phyloP scores from a whole-genome alignment of 2,797 vertebrate species.

The Mastacembelus armatus region DNA sequence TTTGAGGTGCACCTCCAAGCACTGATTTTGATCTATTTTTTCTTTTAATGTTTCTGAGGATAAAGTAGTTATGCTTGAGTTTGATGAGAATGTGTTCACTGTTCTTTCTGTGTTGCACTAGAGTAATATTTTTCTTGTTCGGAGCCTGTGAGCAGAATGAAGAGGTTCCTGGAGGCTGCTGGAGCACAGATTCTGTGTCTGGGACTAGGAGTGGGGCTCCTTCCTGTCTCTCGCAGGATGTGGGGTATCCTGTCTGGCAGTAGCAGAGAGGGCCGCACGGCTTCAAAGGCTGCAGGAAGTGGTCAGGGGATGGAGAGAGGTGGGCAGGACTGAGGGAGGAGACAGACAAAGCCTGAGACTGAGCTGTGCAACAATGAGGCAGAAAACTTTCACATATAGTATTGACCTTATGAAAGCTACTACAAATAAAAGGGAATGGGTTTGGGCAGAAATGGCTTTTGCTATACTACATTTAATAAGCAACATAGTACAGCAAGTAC shows the following conservation, averaged over 20 bases:
- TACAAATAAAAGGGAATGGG: neutral
- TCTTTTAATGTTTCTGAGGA: constrained; percentile 5
- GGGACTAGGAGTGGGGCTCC: constrained; percentile 49
- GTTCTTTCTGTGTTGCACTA: neutral
- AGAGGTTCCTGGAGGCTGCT: constrained; percentile 55
- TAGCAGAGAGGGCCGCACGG: constrained; percentile 52
- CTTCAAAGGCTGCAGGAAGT: constrained; percentile 82
- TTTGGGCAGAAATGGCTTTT: neutral
- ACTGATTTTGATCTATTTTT: constrained; percentile 28
- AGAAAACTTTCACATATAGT: neutral
- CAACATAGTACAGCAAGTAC: too few relatives aligned
- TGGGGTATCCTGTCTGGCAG: constrained; percentile 81
- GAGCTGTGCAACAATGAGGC: constrained; percentile 41
- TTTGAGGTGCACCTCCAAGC: constrained; percentile 57
- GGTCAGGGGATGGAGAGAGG: constrained; percentile 71
- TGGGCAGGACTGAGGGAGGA: constrained; percentile 59
- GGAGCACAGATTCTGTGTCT: constrained; percentile 55
- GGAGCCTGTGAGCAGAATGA: constrained; percentile 18
- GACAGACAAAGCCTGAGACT: constrained; percentile 36
- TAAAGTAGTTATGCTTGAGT: constrained; percentile 7
- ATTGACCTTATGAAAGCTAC: neutral
- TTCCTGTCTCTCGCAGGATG: constrained; percentile 81
- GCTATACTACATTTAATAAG: constrained; percentile 5
- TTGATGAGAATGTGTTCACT: constrained; percentile 25
- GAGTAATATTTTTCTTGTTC: constrained; percentile 25